Base-by-base conservation (phyloP, 2,113 vertebrate species). In the Thermophis baileyi region DNA sequence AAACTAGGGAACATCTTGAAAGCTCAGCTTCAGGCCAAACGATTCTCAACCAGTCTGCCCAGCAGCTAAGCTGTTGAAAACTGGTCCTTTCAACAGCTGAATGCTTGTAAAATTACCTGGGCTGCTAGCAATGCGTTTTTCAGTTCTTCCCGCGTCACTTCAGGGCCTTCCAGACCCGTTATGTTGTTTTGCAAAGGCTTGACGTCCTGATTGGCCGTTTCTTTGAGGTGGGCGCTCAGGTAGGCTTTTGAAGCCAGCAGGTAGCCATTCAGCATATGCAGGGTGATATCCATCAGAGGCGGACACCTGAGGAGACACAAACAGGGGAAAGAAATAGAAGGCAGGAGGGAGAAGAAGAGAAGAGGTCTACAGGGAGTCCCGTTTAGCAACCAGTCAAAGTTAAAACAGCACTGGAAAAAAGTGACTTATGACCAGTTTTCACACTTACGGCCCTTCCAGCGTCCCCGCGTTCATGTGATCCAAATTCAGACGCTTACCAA, bases 221-320 rank as follows among this genome's bases (percentile, higher is more conserved):
- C 99, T 96, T 99, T 99, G 24, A 99, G 97, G 96, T 99, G 99
- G 91, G 98, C 97, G 92, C 99, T 99, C 2, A 99, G 97, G 96
- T 98, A 99, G 92, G 99, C 99, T 97, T 99, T 99, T 1, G 99
- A 99, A 90, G 99, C 99, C 91, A 99, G 97, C 89, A 99, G 98
- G 95, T 99, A 99, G 0, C 99, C 99, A 5, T 99, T 99, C 94
- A 99, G 95, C 99, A 99, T 99, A 96, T 99, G 99, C 81, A 99
- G 97, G 89, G 98, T 99, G 57, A 99, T 98, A 96, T 99, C 99
- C 98, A 99, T 99, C 92, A 99, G 91, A 46, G 99, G 99, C n/a
- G 99, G 99, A 91, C 98, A 99, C 96, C 99, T 99, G 95, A 2
- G 53, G 6, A 0, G 25, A 25, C 1, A 14, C 3, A 53, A 46